phyloP scores from a whole-genome alignment of 2,888 invertebrate species.

The Rhopalosiphum nymphaeae region DNA sequence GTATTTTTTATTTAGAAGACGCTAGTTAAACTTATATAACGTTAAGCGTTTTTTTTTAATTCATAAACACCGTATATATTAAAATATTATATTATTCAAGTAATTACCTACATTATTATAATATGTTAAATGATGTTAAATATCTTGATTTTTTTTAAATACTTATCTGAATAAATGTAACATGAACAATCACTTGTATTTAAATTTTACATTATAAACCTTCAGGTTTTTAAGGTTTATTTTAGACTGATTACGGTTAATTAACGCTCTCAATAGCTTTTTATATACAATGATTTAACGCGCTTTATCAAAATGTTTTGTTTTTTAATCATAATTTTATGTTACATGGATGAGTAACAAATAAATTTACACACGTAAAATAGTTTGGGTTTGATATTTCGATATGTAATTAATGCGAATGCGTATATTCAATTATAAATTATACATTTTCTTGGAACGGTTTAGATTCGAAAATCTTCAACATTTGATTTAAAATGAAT shows the following conservation, averaged over 20 bases:
- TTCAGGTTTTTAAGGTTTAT: neutral
- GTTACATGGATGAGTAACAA: neutral
- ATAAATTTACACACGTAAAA: neutral
- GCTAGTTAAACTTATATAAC: neutral
- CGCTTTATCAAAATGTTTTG: neutral
- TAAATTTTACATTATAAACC: neutral
- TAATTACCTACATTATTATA: neutral
- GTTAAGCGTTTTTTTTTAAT: neutral
- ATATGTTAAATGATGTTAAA: neutral
- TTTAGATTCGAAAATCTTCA: neutral
- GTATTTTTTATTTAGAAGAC: neutral
- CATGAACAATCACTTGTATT: neutral
- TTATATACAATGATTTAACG: neutral
- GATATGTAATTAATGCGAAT: neutral
- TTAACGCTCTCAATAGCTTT: neutral
- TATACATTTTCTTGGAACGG: neutral
- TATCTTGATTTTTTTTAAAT: neutral
- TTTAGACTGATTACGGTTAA: too few relatives aligned
- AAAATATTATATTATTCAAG: neutral
- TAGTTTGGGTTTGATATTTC: neutral
- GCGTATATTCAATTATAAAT: neutral
- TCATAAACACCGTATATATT: neutral
- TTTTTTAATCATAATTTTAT: neutral
- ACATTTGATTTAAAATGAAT: neutral
- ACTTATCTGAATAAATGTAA: neutral